phyloP scores from a whole-genome alignment of 2,888 invertebrate species.

The Andrena bucephala region DNA sequence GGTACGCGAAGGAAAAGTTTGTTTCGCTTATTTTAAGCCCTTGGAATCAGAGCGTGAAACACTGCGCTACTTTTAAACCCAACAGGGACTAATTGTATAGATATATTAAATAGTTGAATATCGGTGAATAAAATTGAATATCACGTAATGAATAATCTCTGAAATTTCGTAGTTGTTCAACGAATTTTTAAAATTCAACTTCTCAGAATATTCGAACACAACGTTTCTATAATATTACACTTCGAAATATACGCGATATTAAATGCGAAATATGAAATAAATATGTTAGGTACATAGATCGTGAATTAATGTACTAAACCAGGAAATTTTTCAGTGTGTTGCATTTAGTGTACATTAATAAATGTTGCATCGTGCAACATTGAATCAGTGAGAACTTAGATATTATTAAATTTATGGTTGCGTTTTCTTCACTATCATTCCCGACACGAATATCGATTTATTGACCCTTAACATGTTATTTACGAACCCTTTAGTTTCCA shows the following conservation, averaged over 20 bases:
- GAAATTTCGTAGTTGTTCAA: not conserved
- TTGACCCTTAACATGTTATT: slow-evolving; percentile 58
- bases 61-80: slow-evolving; percentile 22
- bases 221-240: not conserved
- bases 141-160: not conserved
- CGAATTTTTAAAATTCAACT: not conserved
- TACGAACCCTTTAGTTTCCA: slow-evolving; percentile 55
- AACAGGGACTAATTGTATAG: slow-evolving; percentile 12
- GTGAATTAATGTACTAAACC: too few species aligned
- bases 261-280: not conserved
- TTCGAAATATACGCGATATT: not conserved
- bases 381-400: not conserved
- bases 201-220: not conserved
- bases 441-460: slow-evolving; percentile 52
- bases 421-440: slow-evolving; percentile 36
- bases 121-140: not conserved
- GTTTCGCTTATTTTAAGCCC: slow-evolving; percentile 36
- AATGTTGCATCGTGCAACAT: slow-evolving; percentile 4
- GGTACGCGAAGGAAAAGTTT: slow-evolving; percentile 9
- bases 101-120: slow-evolving; percentile 3
- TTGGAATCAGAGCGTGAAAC: slow-evolving; percentile 54
- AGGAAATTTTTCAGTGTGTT: not conserved
- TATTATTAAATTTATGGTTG: slow-evolving; percentile 32
- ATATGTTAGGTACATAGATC: too few species aligned
- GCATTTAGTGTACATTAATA: not conserved